Evolutionary conservation across 2,888 invertebrate species (phyloP).

Genomic region (Cyclophora punctaria): DNA sequence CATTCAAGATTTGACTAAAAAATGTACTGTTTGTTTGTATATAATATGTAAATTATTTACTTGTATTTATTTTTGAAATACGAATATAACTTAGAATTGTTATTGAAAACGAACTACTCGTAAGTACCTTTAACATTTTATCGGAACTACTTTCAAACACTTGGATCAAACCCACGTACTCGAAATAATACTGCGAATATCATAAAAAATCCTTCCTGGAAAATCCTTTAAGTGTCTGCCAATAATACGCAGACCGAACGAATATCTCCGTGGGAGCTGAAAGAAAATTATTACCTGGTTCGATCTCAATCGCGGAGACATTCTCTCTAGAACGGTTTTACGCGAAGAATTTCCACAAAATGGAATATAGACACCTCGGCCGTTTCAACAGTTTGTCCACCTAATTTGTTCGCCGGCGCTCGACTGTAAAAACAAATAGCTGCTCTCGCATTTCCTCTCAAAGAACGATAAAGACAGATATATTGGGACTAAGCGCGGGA

Average conservation of each 20-base stretch:
- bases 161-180: no score
- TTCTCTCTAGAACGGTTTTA: constrained; percentile 50
- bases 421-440: constrained; percentile 73
- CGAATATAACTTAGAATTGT: background rate
- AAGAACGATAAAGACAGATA: constrained; percentile 55
- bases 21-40: no score
- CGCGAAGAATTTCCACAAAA: constrained; percentile 61
- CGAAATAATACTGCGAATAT: constrained; percentile 28
- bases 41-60: no score
- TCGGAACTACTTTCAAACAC: no score
- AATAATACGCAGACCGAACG: constrained; percentile 52
- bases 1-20: no score
- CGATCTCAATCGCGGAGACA: constrained; percentile 52
- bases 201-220: constrained; percentile 29
- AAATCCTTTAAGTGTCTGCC: constrained; percentile 45
- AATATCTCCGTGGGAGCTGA: constrained; percentile 46
- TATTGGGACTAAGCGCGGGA: constrained; percentile 43
- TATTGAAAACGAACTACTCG: no score
- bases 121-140: no score
- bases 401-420: constrained; percentile 72
- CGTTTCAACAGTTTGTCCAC: constrained; percentile 73
- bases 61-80: background rate
- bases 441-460: constrained; percentile 57
- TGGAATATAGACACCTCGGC: constrained; percentile 70
- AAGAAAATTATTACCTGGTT: constrained; percentile 64